Evolutionary conservation across 1,140 invertebrate species (phyloP).

Genomic region (Panagrolaimus sp.): DNA sequence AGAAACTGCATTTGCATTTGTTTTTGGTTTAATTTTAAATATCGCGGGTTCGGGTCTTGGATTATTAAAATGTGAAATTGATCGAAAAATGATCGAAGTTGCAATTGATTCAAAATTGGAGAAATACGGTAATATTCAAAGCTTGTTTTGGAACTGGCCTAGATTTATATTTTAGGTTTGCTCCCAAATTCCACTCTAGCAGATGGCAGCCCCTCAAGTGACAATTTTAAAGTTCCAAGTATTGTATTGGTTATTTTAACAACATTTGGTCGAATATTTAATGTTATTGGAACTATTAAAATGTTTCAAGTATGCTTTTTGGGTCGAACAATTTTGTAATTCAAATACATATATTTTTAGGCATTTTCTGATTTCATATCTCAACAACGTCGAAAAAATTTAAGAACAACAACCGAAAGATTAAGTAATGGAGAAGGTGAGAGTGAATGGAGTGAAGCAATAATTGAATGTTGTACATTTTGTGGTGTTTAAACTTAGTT

Average conservation of each 20-base stretch:
- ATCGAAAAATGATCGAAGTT: conserved; percentile 14
- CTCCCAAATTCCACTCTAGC: neutral
- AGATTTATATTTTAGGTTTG: neutral
- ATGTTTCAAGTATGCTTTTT: conserved; percentile 14
- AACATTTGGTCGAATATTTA: conserved; percentile 19
- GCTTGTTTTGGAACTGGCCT: neutral
- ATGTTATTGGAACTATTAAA: conserved; percentile 20
- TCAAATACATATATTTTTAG: conserved; percentile 8
- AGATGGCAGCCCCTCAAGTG: neutral
- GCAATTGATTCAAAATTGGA: conserved; percentile 10
- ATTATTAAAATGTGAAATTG: conserved; percentile 12
- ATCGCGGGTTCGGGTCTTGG: conserved; percentile 12
- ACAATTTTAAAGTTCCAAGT: neutral
- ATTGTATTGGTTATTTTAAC: conserved; percentile 16
- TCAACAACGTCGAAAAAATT: conserved; percentile 9
- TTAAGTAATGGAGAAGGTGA: conserved; percentile 16
- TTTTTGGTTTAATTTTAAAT: conserved; percentile 3
- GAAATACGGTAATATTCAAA: conserved; percentile 14
- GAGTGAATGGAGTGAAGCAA: conserved; percentile 18
- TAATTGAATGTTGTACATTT: conserved; percentile 21
- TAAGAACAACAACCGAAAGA: conserved; percentile 15
- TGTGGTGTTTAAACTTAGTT: conserved; percentile 13
- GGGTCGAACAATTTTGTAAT: neutral
- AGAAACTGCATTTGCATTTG: neutral
- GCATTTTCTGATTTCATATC: conserved; percentile 17